phyloP scores from a whole-genome alignment of 2,113 vertebrate genomes.

The Gnathonemus echidnorhynchus region DNA sequence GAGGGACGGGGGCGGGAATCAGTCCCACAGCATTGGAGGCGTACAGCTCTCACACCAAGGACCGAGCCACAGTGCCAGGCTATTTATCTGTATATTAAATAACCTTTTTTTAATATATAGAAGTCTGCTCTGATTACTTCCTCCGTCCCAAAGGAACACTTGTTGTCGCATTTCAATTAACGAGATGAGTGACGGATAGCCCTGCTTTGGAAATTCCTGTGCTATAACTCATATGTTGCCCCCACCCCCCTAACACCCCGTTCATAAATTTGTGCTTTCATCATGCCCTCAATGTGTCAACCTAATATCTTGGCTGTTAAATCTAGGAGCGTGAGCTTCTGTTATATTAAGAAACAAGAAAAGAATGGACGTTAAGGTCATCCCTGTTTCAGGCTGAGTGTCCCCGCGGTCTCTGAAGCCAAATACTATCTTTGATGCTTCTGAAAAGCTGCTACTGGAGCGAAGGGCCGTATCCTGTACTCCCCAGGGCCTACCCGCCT shows the following conservation, averaged over 20 bases:
- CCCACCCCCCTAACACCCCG: neutral
- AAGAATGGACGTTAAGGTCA: constrained; percentile 24
- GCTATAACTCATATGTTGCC: constrained; percentile 36
- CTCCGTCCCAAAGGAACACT: neutral
- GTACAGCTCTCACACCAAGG: neutral
- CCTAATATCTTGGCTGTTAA: constrained; percentile 44
- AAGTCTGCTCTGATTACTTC: neutral
- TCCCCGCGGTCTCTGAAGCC: constrained; percentile 6
- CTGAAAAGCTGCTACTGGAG: neutral
- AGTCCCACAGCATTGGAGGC: neutral
- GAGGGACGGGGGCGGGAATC: neutral
- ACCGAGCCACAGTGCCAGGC: neutral
- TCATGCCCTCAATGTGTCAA: constrained; percentile 57
- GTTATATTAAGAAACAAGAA: constrained; percentile 30
- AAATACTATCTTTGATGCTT: constrained; percentile 32
- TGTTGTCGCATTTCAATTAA: neutral
- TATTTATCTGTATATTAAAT: neutral
- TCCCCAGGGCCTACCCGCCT: constrained; percentile 2
- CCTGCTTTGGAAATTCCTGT: constrained; percentile 31
- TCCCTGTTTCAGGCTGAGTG: constrained; percentile 26
- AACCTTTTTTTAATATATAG: neutral
- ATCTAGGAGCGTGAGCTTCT: constrained; percentile 30
- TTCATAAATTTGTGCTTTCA: constrained; percentile 31
- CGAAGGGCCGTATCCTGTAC: constrained; percentile 2
- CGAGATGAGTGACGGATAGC: constrained; percentile 10